Evolutionary conservation across 2,797 vertebrate species (phyloP), one percentile per base, ranked within the genome.

Genomic region (Neoniphon sammara): DNA sequence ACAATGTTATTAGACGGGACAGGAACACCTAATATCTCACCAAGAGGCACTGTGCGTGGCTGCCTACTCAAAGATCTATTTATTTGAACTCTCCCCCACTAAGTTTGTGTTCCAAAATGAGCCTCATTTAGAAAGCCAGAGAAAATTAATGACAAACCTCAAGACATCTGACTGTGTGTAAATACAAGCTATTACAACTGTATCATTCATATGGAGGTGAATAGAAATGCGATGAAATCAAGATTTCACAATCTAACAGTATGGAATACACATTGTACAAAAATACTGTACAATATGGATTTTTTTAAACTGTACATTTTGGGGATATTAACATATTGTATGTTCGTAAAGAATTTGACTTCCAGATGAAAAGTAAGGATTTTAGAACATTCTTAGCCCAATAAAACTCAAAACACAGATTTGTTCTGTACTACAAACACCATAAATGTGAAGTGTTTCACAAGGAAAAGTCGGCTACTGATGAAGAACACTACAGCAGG

Each of bases 1-100:
- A 91, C 87, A 90, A 85, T 92, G 85, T 93, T 93, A 91, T 92
- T 92, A 79, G 80, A 92, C 71, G 89, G 89, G 90, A 92, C 90
- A 93, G 88, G 90, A 92, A 90, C 87, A 91, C 85, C 87, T 90
- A 91, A 91, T 93, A 89, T 90, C 85, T 81, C 61, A 76, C 83
- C 70, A 70, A 34, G 70, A 82, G 86, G 82, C 82, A 84, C 73
- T 60, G 63, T 77, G 82, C 65, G 39, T 73, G 71, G 84, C 78
- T 83, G 67, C 74, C 78, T 88, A 76, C 83, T 77, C 68, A 76
- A 69, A 87, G 80, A 65, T 81, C 50, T 89, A 88, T 92, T 92
- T 92, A 87, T 93, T 90, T 93, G 80, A 89, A 88, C 86, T 88
- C 73, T 85, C 78, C 72, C 81, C 70, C 30, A 84, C 83, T 82